phyloP scores from a whole-genome alignment of 2,888 invertebrate species.

The Eupithecia exiguata region DNA sequence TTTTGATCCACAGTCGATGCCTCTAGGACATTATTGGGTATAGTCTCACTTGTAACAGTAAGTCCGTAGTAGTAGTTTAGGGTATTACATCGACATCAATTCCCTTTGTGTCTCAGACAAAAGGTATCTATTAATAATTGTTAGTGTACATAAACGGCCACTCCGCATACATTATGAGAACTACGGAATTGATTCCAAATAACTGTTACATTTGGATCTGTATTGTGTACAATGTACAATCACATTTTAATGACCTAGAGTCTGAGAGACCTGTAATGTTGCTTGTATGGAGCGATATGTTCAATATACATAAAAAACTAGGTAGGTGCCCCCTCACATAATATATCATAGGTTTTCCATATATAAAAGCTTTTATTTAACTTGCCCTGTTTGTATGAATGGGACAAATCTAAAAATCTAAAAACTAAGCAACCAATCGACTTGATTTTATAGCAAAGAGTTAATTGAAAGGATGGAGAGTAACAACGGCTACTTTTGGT shows the following conservation, averaged over 20 bases:
- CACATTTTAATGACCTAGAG: background rate
- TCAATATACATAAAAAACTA: background rate
- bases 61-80: too few species aligned
- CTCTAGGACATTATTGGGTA: background rate
- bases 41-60: background rate
- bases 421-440: too few species aligned
- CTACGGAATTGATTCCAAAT: constrained; percentile 1
- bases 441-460: too few species aligned
- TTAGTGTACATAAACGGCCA: background rate
- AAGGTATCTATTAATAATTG: background rate
- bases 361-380: too few species aligned
- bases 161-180: background rate
- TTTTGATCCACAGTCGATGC: background rate
- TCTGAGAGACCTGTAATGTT: background rate
- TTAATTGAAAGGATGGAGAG: too few species aligned
- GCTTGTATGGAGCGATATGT: background rate
- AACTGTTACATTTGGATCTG: background rate
- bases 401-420: too few species aligned
- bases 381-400: too few species aligned
- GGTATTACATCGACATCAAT: background rate
- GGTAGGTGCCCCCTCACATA: too few species aligned
- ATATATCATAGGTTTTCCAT: too few species aligned
- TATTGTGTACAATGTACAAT: background rate
- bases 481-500: too few species aligned
- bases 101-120: background rate